Percentiles rank a stretch among this genome's conserved stretches.
Conservation (phyloP, 2,113 vertebrate genomes). For the Rhinolophus ferrumequinum region DNA sequence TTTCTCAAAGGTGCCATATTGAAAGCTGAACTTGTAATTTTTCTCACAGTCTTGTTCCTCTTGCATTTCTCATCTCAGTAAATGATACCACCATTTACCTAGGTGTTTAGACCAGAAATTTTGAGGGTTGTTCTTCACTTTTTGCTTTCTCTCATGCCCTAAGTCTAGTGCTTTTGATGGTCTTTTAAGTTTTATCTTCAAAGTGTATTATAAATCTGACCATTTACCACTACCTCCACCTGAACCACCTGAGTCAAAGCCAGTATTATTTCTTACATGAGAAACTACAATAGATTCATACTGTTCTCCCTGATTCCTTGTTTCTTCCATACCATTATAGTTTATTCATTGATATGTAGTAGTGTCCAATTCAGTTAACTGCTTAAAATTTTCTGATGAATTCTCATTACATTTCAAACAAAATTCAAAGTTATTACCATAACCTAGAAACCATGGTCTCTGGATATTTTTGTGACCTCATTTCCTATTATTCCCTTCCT, state of each 20-base stretch:
- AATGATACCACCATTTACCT: neutral
- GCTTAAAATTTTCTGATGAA: conserved; percentile 8
- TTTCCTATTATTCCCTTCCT: neutral
- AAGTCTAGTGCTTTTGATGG: neutral
- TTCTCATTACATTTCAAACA: conserved; percentile 41
- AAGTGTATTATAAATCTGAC: neutral
- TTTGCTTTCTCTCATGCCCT: neutral
- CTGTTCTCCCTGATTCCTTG: neutral
- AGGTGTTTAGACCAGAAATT: neutral
- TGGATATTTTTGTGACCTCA: neutral
- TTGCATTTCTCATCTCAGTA: neutral
- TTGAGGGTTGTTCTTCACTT: neutral
- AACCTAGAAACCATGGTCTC: neutral
- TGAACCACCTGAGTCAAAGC: neutral
- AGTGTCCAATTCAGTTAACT: conserved; percentile 8
- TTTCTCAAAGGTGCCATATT: neutral
- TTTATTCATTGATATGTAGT: neutral
- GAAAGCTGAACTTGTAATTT: conserved; percentile 2
- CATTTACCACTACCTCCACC: neutral
- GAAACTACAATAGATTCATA: neutral
- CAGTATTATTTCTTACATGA: neutral
- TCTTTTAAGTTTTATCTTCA: neutral
- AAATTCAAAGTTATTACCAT: conserved; percentile 38
- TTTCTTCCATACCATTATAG: neutral
- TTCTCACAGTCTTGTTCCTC: neutral